phyloP scores from a whole-genome alignment of 37 sponge, comb jelly and placozoan genomes.

The Ianthella basta region DNA sequence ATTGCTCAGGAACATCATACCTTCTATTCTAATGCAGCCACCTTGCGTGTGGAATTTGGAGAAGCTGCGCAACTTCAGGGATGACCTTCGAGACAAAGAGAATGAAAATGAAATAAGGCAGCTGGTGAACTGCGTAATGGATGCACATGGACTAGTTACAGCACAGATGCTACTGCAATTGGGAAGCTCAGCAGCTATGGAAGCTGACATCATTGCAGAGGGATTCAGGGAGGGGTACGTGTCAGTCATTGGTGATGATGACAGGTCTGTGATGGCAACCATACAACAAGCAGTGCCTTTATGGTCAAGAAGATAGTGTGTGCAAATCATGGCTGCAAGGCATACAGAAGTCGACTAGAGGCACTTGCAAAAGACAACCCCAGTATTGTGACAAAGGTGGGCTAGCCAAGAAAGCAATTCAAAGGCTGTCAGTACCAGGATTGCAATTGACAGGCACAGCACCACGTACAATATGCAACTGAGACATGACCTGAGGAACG shows the following conservation, averaged over 20 bases:
- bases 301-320: conserved; percentile 49
- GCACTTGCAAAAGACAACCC: conserved; percentile 40
- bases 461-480: neutral
- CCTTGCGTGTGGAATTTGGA: too few species aligned
- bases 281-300: conserved; percentile 29
- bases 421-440: neutral
- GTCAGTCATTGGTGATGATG: conserved; percentile 32
- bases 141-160: too few species aligned
- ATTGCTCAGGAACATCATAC: conserved; percentile 37
- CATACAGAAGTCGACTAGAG: conserved; percentile 45
- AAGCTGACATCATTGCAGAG: too few species aligned
- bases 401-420: conserved; percentile 39
- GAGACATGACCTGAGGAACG: conserved; percentile 45
- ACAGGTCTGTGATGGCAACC: conserved; percentile 16
- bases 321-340: conserved; percentile 60
- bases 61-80: too few species aligned
- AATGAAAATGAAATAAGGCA: too few species aligned
- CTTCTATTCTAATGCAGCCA: conserved; percentile 1
- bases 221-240: conserved; percentile 57
- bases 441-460: neutral
- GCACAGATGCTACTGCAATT: too few species aligned
- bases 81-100: too few species aligned
- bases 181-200: too few species aligned
- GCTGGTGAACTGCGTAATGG: too few species aligned
- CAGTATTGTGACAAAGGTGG: conserved; percentile 40